These are phyloP conservation scores for Mactromeris polynyma DNA, from an alignment of 2,888 invertebrate genomes.

Conservation along the genomic window DNA sequence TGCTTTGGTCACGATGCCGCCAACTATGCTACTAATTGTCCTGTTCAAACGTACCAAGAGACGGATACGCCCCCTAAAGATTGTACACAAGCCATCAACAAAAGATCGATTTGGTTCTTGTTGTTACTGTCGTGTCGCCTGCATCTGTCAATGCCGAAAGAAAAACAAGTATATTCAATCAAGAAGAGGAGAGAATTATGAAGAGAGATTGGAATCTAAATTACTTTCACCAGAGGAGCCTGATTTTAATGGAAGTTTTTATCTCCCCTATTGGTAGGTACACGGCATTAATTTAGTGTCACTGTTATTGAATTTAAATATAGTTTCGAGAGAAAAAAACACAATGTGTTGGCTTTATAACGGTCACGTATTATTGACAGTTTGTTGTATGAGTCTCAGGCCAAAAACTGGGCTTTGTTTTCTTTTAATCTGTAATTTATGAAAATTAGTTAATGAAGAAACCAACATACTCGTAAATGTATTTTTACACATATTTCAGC, in stretches of 20 bases:
- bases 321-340: too few species aligned
- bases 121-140: neutral
- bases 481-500: too few species aligned
- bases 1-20: slow-evolving; percentile 71
- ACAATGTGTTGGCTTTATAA: too few species aligned
- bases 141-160: neutral
- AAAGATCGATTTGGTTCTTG: neutral
- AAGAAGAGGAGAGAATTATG: neutral
- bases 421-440: too few species aligned
- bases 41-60: slow-evolving; percentile 62
- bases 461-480: too few species aligned
- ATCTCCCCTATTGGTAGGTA: slow-evolving; percentile 21
- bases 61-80: neutral
- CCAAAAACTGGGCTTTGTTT: too few species aligned
- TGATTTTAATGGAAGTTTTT: slow-evolving; percentile 10
- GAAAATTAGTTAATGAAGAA: too few species aligned
- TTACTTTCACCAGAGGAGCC: slow-evolving; percentile 27
- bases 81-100: neutral
- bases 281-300: too few species aligned
- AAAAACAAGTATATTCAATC: neutral
- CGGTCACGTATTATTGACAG: too few species aligned
- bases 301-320: too few species aligned
- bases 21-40: slow-evolving; percentile 65
- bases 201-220: neutral
- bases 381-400: too few species aligned